Evolutionary conservation across 1,140 invertebrate genomes (phyloP), one percentile per base, ranked within the genome.

Genomic region (Kradibia gibbosae): DNA sequence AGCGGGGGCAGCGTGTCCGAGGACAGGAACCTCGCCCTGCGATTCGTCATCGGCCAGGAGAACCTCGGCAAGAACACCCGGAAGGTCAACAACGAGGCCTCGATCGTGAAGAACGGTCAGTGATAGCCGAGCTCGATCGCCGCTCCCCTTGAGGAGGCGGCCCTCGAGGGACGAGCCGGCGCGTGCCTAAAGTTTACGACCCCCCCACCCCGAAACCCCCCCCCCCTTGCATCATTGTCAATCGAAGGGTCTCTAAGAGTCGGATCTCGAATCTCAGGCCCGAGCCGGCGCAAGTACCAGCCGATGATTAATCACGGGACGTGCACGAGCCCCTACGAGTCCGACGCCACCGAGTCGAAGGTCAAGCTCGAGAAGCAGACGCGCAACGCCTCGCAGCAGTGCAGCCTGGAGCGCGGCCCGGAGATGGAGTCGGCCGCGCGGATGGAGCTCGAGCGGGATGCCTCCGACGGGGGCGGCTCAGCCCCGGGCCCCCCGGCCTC

Each of bases 341-440:
- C 89, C 0, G 89, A 91, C 79, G 84, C 83, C 39, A 83, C 83
- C 22, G 89, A 89, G 13, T 91, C 92, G 5, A 93, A 93, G 86
- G 93, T 90, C 28, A 88, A 89, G 3, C 87, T 88, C 13, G 93
- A 93, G 84, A 89, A 93, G 85, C 87, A 90, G 77, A 89, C 91
- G 85, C 89, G 85, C 85, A 94, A 91, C 85, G 92, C 93, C 5
- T 93, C 92, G 0, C 93, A 93, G 72, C 93, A 93, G 73, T 93
- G 92, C 57, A 93, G 92, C 60, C 85, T 95, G 45, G 94, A 95
- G 84, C 95, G 95, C 83, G 95, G 94, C 80, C 95, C 95, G 39
- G 95, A 95, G 31, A 93, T 95, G 72, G 94, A 95, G 20, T 95
- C 94, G 0, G 94, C 93, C 0, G 95, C 94, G 0, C 92, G 93